Conservation (phyloP, 2,888 invertebrate species). For the Dorcus parallelipipedus region DNA sequence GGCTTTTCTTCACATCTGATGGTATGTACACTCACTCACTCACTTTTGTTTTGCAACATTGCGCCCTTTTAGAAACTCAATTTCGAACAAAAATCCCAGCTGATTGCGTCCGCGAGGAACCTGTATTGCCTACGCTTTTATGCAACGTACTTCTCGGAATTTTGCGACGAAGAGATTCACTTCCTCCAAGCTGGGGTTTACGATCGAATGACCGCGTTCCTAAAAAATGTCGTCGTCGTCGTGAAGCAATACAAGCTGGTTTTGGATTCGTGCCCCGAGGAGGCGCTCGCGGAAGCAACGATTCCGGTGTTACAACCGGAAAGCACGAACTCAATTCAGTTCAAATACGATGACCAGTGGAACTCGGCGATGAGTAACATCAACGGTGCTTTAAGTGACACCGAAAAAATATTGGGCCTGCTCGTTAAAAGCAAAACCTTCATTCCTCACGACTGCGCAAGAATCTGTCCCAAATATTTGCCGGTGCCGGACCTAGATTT, state of each 20-base stretch:
- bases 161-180: constrained; percentile 32
- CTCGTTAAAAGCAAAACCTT: constrained; percentile 30
- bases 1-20: constrained; percentile 81
- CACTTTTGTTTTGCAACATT: neutral
- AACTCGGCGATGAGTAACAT: constrained; percentile 27
- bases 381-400: constrained; percentile 19
- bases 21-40: constrained; percentile 46
- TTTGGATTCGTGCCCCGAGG: constrained; percentile 60
- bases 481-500: constrained; percentile 38
- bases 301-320: constrained; percentile 35
- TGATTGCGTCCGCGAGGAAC: constrained; percentile 57
- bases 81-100: constrained; percentile 61
- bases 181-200: constrained; percentile 36
- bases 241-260: constrained; percentile 68
- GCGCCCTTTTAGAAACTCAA: constrained; percentile 55
- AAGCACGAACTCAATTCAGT: constrained; percentile 27
- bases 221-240: constrained; percentile 54
- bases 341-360: constrained; percentile 39
- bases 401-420: constrained; percentile 26
- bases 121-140: constrained; percentile 58
- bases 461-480: constrained; percentile 32
- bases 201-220: constrained; percentile 50
- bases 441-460: constrained; percentile 31
- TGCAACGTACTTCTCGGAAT: constrained; percentile 44
- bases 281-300: constrained; percentile 30